Percentiles rank a stretch among this genome's conserved stretches.
Conservation (phyloP, 2,797 vertebrate genomes). For the Phalanger gymnotis region DNA sequence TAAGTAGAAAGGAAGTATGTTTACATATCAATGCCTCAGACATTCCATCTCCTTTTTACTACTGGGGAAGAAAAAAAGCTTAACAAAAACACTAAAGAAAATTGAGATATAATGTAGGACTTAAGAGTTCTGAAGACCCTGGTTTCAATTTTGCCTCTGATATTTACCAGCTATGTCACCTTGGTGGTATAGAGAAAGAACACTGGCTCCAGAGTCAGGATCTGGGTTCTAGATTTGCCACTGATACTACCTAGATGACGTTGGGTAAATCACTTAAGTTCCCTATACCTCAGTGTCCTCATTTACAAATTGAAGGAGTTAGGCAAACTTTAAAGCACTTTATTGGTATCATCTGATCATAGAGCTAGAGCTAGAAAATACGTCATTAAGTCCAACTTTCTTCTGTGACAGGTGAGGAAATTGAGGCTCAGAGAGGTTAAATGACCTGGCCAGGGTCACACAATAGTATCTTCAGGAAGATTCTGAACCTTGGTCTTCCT, state of each 20-base stretch:
- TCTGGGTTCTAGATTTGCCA: background rate
- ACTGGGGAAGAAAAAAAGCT: background rate
- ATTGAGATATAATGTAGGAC: background rate
- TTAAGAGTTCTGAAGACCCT: background rate
- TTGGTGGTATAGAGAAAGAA: background rate
- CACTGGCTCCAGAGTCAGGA: background rate
- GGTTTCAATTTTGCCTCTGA: background rate
- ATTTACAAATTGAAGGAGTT: background rate
- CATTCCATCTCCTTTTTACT: background rate
- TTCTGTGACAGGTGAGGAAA: background rate
- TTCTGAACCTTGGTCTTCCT: background rate
- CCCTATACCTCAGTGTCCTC: background rate
- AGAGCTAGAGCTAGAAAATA: background rate
- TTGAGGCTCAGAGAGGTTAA: background rate
- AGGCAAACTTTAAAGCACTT: background rate
- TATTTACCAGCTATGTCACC: background rate
- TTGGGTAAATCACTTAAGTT: background rate
- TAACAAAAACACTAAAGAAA: background rate
- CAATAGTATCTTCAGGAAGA: background rate
- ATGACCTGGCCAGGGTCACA: background rate
- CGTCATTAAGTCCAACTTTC: background rate
- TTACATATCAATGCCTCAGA: background rate
- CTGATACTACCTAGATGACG: background rate
- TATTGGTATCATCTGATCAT: no score
- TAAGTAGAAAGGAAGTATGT: background rate